Base-by-base conservation (phyloP, 2,113 vertebrate species). In the Rousettus leschenaultii region DNA sequence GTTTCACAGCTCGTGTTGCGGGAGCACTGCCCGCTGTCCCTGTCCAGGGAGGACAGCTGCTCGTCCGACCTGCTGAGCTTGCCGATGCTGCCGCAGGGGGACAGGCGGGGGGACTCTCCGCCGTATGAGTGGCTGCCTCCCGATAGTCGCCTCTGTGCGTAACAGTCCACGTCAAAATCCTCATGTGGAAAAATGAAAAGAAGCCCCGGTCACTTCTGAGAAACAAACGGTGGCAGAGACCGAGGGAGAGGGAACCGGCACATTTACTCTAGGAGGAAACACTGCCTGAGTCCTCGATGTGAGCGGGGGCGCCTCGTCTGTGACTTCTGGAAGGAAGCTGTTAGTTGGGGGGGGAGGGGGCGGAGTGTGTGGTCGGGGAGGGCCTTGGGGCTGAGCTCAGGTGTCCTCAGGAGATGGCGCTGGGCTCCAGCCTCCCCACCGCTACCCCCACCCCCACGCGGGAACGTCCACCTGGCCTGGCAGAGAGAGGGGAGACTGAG, bases 1-100 rank as follows among this genome's bases (percentile, higher is more conserved):
- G 99, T 99, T 98, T 99, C 99, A 98, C 99, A 99, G 99, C 99
- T 99, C 98, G 99, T 99, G 98, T 99, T 99, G 91, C 99, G 99
- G 55, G 99, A 99, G 98, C 99, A 99, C 98, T 99, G 99, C 3
- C 99, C 99, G 0, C 99, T 99, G 99, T 99, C 99, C 21, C 99
- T 99, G 98, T 99, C 99, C 98, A 99, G 98, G 0, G 99, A 99
- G 1, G 99, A 99, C 86, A 99, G 99, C 97, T 99, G 99, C 97
- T 99, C 99, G 0, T 99, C 99, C 0, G 99, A 99, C 97, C 99
- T 99, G 99, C 99, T 99, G 74, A 99, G 99, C 83, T 99, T 99
- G 89, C 99, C 99, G 6, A 99, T 99, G 98, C 99, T 99, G 98
- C 99, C 99, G 98, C 99, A 99, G 0, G 99, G 99, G 0, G 99